Evolutionary conservation across 2,797 vertebrate species (phyloP).

Genomic region (Botia almorhae): DNA sequence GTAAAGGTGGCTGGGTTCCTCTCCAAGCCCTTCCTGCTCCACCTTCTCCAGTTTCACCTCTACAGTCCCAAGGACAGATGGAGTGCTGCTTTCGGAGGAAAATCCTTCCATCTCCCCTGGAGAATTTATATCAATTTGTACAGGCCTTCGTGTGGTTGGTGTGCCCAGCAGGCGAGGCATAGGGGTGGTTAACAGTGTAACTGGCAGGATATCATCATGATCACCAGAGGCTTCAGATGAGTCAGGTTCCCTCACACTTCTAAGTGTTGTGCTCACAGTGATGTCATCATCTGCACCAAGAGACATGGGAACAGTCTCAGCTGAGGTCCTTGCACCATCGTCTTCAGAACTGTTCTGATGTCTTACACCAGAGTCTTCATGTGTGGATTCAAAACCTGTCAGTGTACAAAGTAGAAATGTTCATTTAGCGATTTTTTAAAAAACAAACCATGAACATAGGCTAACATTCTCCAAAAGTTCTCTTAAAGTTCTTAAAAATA

Average conservation of each 20-base stretch:
- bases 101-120: slow-evolving; percentile 51
- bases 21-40: slow-evolving; percentile 58
- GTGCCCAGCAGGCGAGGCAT: slow-evolving; percentile 37
- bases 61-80: slow-evolving; percentile 31
- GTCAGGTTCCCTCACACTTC: slow-evolving; percentile 39
- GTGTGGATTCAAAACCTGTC: slow-evolving; percentile 58
- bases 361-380: slow-evolving; percentile 36
- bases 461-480: too few relatives aligned
- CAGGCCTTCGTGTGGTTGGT: slow-evolving; percentile 33
- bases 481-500: too few relatives aligned
- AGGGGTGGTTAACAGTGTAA: slow-evolving; percentile 58
- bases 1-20: slow-evolving; percentile 38
- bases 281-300: slow-evolving; percentile 45
- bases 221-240: slow-evolving; percentile 52
- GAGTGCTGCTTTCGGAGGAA: slow-evolving; percentile 53
- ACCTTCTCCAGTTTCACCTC: slow-evolving; percentile 58
- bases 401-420: slow-evolving; percentile 11
- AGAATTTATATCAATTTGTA: slow-evolving; percentile 60
- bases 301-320: slow-evolving; percentile 31
- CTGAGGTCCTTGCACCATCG: slow-evolving; percentile 46
- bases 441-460: background rate
- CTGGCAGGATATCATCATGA: slow-evolving; percentile 39
- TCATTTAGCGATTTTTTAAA: background rate
- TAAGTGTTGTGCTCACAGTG: slow-evolving; percentile 38
- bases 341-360: slow-evolving; percentile 35